Evolutionary conservation across 1,140 invertebrate genomes (phyloP).

Genomic region (Teleopsis dalmanni): DNA sequence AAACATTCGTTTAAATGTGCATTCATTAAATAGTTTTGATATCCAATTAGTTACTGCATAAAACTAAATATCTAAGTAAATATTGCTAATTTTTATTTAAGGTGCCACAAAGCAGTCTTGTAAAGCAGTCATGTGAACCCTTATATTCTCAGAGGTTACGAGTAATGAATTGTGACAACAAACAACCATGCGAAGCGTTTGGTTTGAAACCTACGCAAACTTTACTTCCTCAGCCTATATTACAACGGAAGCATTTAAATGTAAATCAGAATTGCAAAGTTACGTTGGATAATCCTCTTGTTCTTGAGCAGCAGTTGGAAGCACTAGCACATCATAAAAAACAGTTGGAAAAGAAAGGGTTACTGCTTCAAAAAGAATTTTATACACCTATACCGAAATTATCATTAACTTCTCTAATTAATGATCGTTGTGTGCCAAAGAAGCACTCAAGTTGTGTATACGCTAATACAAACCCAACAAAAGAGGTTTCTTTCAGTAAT

Average conservation of each 20-base stretch:
- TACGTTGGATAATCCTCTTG: slow-evolving; percentile 33
- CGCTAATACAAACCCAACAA: neutral
- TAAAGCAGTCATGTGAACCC: slow-evolving; percentile 43
- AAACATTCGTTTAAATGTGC: too few relatives aligned
- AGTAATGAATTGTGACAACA: slow-evolving; percentile 11
- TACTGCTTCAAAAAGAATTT: slow-evolving; percentile 18
- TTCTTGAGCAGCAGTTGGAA: slow-evolving; percentile 38
- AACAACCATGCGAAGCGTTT: neutral
- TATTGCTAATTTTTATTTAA: too few relatives aligned
- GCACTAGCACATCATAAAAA: slow-evolving; percentile 37
- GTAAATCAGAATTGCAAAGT: slow-evolving; percentile 12
- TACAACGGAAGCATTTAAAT: slow-evolving; percentile 15
- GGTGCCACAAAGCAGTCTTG: slow-evolving; percentile 31
- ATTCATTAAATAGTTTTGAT: too few relatives aligned
- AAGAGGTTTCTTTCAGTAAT: neutral
- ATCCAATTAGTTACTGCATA: too few relatives aligned
- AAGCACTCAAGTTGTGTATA: neutral
- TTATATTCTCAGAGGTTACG: slow-evolving; percentile 44
- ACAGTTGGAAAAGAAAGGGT: slow-evolving; percentile 35
- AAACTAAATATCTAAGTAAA: too few relatives aligned
- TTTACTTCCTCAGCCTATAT: neutral
- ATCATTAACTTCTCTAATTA: neutral
- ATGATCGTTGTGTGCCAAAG: neutral
- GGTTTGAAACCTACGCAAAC: neutral
- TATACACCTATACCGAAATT: neutral